Percentiles rank a stretch among this genome's conserved stretches.
phyloP scores from a whole-genome alignment of 2,888 invertebrate species.

The Ischnura elegans region DNA sequence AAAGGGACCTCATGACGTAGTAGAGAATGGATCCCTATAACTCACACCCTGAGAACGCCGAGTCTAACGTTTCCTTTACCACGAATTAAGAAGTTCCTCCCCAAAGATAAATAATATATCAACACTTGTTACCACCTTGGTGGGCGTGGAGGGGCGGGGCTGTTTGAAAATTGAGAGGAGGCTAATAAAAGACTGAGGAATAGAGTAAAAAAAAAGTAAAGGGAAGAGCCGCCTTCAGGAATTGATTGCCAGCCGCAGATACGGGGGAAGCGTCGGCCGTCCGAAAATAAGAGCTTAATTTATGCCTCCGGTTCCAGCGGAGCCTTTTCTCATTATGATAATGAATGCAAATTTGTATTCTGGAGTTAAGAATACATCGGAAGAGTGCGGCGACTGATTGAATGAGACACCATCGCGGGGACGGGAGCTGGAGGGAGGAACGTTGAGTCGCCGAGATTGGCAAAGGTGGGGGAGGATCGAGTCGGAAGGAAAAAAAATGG shows the following conservation, averaged over 20 bases:
- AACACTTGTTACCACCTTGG: background rate
- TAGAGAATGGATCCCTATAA: background rate
- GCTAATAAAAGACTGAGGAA: background rate
- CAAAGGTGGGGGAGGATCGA: background rate
- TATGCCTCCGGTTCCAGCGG: constrained; percentile 50
- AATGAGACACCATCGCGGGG: constrained; percentile 39
- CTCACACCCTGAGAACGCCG: background rate
- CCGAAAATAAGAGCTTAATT: constrained; percentile 51
- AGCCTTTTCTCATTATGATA: constrained; percentile 65
- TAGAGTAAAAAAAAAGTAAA: background rate
- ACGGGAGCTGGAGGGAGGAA: background rate
- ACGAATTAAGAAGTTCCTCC: constrained; percentile 13
- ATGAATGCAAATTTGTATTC: constrained; percentile 66
- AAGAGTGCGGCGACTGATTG: constrained; percentile 61
- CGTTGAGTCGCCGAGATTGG: background rate
- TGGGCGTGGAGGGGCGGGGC: background rate
- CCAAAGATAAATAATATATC: constrained; percentile 24
- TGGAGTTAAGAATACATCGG: constrained; percentile 64
- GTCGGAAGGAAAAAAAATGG: background rate
- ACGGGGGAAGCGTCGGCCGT: background rate
- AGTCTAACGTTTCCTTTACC: background rate
- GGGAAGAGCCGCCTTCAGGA: background rate
- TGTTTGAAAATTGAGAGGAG: background rate
- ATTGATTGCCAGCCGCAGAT: constrained; percentile 48
- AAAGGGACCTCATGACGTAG: too few species aligned